Evolutionary conservation across 2,888 invertebrate species (phyloP).

Genomic region (Pachymerium ferrugineum): DNA sequence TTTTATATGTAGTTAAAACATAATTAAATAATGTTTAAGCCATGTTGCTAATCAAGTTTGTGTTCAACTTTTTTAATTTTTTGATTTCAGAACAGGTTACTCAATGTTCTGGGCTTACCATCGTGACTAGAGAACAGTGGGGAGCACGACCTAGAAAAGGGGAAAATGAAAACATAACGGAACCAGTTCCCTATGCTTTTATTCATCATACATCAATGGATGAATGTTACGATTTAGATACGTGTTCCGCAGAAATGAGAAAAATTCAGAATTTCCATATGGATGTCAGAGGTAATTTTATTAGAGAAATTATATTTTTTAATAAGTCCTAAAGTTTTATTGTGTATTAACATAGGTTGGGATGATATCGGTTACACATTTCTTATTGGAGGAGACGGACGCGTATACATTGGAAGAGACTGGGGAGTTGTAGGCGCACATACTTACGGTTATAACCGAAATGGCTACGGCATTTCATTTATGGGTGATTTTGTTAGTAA

Average conservation of each 20-base stretch:
- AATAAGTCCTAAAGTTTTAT: no score
- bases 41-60: not conserved
- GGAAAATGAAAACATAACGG: not conserved
- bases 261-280: conserved; percentile 13
- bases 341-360: conserved; percentile 41
- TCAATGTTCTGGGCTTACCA: not conserved
- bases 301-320: no score
- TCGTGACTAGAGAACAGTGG: conserved; percentile 18
- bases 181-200: not conserved
- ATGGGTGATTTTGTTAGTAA: conserved; percentile 43
- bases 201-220: conserved; percentile 17
- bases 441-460: conserved; percentile 42
- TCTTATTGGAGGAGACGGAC: conserved; percentile 44
- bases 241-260: not conserved
- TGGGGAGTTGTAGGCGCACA: conserved; percentile 46
- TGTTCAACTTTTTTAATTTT: not conserved
- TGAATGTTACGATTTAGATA: not conserved
- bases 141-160: not conserved
- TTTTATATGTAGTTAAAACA: no score
- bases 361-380: conserved; percentile 43
- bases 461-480: conserved; percentile 42
- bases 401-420: conserved; percentile 43
- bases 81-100: not conserved
- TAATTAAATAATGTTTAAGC: no score
- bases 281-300: conserved; percentile 7